Conservation (phyloP, 2,888 invertebrate genomes). For the Eutolmus rufibarbis region DNA sequence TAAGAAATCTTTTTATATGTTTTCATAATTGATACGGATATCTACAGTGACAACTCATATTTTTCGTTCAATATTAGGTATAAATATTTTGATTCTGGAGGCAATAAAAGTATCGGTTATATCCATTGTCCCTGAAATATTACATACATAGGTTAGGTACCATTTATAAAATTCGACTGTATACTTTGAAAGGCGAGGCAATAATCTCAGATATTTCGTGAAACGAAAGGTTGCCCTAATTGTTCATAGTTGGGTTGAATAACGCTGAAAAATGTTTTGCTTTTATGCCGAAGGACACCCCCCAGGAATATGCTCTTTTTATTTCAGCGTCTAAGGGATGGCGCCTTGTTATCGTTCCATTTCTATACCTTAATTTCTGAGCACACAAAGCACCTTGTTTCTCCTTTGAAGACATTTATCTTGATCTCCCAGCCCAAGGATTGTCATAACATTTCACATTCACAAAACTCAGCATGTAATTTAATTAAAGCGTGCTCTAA, state of each 20-base stretch:
- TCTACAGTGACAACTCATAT: background rate
- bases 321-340: background rate
- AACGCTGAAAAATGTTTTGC: background rate
- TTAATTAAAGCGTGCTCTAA: conserved; percentile 51
- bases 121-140: background rate
- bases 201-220: background rate
- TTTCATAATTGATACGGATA: too few relatives aligned
- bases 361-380: conserved; percentile 7
- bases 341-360: background rate
- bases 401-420: conserved; percentile 26
- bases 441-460: conserved; percentile 35
- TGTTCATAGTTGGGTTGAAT: background rate
- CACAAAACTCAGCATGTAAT: conserved; percentile 48
- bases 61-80: background rate
- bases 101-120: too few relatives aligned
- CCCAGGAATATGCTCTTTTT: background rate
- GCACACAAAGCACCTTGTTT: conserved; percentile 29
- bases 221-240: background rate
- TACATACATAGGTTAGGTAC: background rate
- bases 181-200: background rate
- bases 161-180: background rate
- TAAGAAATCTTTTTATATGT: background rate
- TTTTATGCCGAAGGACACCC: background rate
- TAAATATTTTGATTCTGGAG: background rate
- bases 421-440: conserved; percentile 24